Percentiles rank a stretch among this genome's conserved stretches.
Conservation (phyloP, 2,797 vertebrate species). For the Poeciliopsis presidionis region DNA sequence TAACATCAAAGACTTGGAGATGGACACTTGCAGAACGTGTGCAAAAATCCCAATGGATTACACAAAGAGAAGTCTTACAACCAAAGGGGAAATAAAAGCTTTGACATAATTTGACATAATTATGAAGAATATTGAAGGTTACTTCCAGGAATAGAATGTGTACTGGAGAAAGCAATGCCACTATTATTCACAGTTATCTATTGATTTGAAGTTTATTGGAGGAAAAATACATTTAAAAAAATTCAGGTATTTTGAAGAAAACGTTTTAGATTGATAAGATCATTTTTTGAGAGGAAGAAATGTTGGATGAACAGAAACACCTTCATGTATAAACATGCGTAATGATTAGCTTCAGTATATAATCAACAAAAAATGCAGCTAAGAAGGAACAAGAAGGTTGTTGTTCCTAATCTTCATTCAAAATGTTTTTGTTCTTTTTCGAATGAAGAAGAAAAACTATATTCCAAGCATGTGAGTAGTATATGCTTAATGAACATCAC, state of each 20-base stretch:
- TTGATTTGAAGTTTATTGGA: not conserved
- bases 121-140: not conserved
- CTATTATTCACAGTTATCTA: not conserved
- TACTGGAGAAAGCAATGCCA: not conserved
- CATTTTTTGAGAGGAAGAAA: not conserved
- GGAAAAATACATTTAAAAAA: not conserved
- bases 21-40: not conserved
- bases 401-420: too few species aligned
- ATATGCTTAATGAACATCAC: not conserved
- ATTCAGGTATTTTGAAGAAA: not conserved
- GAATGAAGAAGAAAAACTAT: not conserved
- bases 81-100: not conserved
- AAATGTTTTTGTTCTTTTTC: too few species aligned
- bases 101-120: not conserved
- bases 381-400: not conserved
- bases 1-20: slow-evolving; percentile 1
- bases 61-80: not conserved
- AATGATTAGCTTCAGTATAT: not conserved
- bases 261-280: not conserved
- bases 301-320: not conserved
- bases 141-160: not conserved
- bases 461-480: not conserved
- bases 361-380: not conserved
- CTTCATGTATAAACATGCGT: not conserved
- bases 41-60: not conserved